phyloP scores from a whole-genome alignment of 2,888 invertebrate species.

The Temnothorax ravouxi region DNA sequence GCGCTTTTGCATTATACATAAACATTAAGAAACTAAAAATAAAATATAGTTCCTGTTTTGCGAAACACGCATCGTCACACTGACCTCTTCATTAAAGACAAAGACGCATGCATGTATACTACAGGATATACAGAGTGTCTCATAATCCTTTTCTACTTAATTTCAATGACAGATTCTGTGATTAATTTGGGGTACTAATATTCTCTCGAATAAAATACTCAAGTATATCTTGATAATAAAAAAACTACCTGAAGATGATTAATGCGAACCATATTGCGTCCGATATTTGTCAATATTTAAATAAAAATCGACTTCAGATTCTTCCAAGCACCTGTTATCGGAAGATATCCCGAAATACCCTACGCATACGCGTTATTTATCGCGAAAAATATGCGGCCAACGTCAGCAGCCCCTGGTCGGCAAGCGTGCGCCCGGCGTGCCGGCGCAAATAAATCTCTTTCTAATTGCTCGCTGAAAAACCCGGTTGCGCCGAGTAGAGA shows the following conservation, averaged over 20 bases:
- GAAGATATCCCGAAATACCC: background rate
- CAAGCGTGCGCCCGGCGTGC: constrained; percentile 75
- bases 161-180: background rate
- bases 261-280: background rate
- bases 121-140: background rate
- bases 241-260: background rate
- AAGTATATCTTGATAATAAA: background rate
- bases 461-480: constrained; percentile 84
- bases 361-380: constrained; percentile 43
- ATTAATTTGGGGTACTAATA: background rate
- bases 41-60: constrained; percentile 26
- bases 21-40: constrained; percentile 46
- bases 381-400: constrained; percentile 68
- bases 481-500: constrained; percentile 74
- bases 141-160: background rate
- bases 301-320: background rate
- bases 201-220: background rate
- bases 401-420: constrained; percentile 56
- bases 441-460: constrained; percentile 84
- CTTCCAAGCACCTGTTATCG: background rate
- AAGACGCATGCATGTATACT: background rate
- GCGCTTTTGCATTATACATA: constrained; percentile 46
- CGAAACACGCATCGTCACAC: constrained; percentile 74
- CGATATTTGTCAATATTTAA: background rate
- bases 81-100: constrained; percentile 79